phyloP scores from a whole-genome alignment of 2,888 invertebrate genomes.

The Mechanitis mazaeus region DNA sequence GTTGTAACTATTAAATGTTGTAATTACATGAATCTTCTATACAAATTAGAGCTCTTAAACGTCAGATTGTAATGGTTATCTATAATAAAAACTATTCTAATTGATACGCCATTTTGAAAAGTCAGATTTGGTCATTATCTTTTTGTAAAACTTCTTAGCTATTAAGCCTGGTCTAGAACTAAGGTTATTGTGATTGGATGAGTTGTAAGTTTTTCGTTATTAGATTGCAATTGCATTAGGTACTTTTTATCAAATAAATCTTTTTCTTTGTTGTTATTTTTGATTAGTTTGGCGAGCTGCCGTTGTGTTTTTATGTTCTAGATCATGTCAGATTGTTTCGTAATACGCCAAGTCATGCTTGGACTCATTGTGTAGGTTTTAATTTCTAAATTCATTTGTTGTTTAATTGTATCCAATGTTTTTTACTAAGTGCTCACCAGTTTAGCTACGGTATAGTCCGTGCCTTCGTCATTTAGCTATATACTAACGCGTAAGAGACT shows the following conservation, averaged over 20 bases:
- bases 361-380: slow-evolving; percentile 58
- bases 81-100: slow-evolving; percentile 12
- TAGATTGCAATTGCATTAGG: slow-evolving; percentile 59
- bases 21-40: slow-evolving; percentile 23
- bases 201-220: slow-evolving; percentile 60
- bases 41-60: slow-evolving; percentile 10
- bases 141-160: no score
- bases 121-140: slow-evolving; percentile 13
- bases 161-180: slow-evolving; percentile 49
- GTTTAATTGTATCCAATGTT: slow-evolving; percentile 63
- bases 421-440: slow-evolving; percentile 36
- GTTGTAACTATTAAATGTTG: slow-evolving; percentile 18
- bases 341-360: slow-evolving; percentile 66
- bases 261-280: slow-evolving; percentile 68
- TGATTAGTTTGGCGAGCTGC: slow-evolving; percentile 60
- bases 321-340: slow-evolving; percentile 70
- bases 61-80: slow-evolving; percentile 17
- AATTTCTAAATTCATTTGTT: slow-evolving; percentile 60
- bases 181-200: slow-evolving; percentile 72
- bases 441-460: slow-evolving; percentile 33
- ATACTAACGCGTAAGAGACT: slow-evolving; percentile 13
- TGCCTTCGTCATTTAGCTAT: slow-evolving; percentile 38
- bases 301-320: slow-evolving; percentile 66
- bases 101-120: slow-evolving; percentile 14
- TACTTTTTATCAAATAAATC: slow-evolving; percentile 49